Conservation (phyloP, 1,140 invertebrate genomes). For the Saccostrea cuccullata region DNA sequence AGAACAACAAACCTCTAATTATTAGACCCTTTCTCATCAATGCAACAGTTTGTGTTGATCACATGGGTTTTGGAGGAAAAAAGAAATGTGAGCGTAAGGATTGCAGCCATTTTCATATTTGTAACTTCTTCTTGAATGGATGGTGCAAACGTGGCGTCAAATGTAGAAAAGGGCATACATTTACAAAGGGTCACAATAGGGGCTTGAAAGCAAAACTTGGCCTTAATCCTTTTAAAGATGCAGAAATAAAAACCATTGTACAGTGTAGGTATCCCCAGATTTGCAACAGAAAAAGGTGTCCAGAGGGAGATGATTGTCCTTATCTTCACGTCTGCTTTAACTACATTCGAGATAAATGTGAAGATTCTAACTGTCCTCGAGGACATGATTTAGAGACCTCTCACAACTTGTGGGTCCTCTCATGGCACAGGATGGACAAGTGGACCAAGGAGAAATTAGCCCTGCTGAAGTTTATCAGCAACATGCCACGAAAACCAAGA, state of each 20-base stretch:
- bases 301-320: background rate
- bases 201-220: background rate
- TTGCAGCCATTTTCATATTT: constrained; percentile 8
- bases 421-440: background rate
- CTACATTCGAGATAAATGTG: constrained; percentile 1
- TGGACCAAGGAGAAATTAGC: background rate
- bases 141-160: constrained; percentile 13
- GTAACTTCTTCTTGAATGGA: constrained; percentile 19
- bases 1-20: background rate
- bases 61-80: background rate
- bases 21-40: background rate
- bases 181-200: constrained; percentile 1
- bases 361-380: constrained; percentile 3
- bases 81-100: constrained; percentile 10
- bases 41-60: constrained; percentile 21
- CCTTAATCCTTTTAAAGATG: constrained; percentile 28
- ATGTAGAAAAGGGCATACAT: constrained; percentile 19
- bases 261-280: background rate
- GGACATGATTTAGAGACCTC: constrained; percentile 13
- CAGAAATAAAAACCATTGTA: constrained; percentile 15
- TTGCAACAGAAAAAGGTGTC: background rate
- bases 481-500: background rate
- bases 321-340: constrained; percentile 5
- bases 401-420: constrained; percentile 20
- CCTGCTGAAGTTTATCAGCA: constrained; percentile 4